Evolutionary conservation across 2,113 vertebrate genomes (phyloP).

Genomic region (Scomber colias): DNA sequence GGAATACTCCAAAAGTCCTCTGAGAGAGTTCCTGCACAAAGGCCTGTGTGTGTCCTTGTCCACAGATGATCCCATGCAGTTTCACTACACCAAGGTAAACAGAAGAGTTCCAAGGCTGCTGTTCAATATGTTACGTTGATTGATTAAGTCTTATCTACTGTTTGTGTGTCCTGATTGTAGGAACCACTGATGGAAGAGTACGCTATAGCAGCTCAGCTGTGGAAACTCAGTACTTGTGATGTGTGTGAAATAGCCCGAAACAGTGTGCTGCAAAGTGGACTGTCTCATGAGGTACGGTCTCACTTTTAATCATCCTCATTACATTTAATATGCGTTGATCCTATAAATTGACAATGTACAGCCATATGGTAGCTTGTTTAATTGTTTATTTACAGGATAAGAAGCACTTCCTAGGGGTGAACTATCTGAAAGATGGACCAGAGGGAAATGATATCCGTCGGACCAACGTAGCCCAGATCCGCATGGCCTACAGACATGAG

Average conservation of each 20-base stretch:
- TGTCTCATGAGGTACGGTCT: conserved; percentile 88
- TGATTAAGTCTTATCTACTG: neutral
- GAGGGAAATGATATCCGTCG: conserved; percentile 94
- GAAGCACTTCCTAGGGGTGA: conserved; percentile 89
- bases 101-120: neutral
- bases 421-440: conserved; percentile 92
- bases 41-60: conserved; percentile 93
- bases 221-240: conserved; percentile 96
- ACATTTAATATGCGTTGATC: neutral
- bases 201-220: conserved; percentile 96
- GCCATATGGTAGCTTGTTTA: neutral
- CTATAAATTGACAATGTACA: too few species aligned
- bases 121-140: neutral
- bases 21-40: conserved; percentile 94
- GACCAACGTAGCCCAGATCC: conserved; percentile 96
- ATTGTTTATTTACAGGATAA: conserved; percentile 87
- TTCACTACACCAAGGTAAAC: conserved; percentile 95
- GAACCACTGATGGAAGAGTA: conserved; percentile 98
- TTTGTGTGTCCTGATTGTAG: conserved; percentile 76
- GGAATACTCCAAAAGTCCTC: conserved; percentile 94
- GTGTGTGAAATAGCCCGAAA: conserved; percentile 95
- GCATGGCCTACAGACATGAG: conserved; percentile 94
- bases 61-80: conserved; percentile 96
- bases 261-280: conserved; percentile 93
- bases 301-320: neutral